Evolutionary conservation across 2,113 vertebrate genomes (phyloP), one percentile per base, ranked within the genome.

Genomic region (Otis tarda): DNA sequence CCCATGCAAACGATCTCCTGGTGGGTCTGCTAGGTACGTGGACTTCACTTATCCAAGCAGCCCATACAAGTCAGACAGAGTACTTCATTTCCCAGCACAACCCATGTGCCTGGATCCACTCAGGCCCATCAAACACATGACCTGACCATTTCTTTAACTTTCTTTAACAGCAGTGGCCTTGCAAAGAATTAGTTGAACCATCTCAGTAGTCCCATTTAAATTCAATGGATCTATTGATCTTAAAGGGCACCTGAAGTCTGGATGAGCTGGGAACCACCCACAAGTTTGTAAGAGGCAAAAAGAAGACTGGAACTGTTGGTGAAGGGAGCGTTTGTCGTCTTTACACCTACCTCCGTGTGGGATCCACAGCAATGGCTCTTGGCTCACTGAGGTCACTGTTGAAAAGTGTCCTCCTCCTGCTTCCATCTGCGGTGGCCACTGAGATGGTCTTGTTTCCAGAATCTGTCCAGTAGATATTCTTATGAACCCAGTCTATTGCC

Each of bases 381-480:
- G 99, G 99, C 96, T 99, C 99, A 3, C 98, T 98, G 90, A 99
- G 98, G 91, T 98, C 98, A 3, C 93, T 98, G 95, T 97, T 98
- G 95, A 99, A 98, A 87, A 99, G 98, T 19, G 99, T 99, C 82
- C 98, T 98, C 25, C 99, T 98, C 96, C 98, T 99, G 95, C 97
- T 96, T 24, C 99, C 99, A 28, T 99, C 99, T 8, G 96, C 97
- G 2, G 98, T 99, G 89, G 99, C 99, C 52, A 99, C 99, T 0
- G 99, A 99, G 97, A 99, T 99, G 88, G 98, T 99, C 97, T 99
- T 99, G 96, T 99, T 99, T 89, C 99, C 99, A 0, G 99, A 99
- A 97, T 99, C 99, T 0, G 99, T 99, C 99, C 99, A 99, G 97
- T 99, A 99, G 97, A 99, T 99, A 95, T 99, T 99, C 96, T 99